phyloP scores from a whole-genome alignment of 2,797 vertebrate genomes.

The Acanthopagrus latus region DNA sequence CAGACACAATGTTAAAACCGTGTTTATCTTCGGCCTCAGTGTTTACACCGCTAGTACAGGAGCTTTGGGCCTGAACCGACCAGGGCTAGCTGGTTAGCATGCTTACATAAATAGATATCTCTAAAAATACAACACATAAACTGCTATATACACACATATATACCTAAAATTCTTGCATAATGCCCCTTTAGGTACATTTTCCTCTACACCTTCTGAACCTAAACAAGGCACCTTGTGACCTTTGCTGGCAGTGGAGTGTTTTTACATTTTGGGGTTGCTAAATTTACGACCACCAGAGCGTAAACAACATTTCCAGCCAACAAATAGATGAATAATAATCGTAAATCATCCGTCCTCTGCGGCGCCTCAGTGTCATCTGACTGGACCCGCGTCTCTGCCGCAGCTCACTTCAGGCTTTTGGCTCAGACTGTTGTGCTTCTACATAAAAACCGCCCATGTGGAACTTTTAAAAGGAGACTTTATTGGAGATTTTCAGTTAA shows the following conservation, averaged over 20 bases:
- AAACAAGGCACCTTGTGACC: neutral
- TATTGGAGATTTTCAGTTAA: slow-evolving; percentile 46
- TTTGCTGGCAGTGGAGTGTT: neutral
- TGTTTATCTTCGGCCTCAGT: too few species aligned
- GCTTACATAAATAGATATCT: too few species aligned
- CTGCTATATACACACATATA: too few species aligned
- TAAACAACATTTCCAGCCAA: neutral
- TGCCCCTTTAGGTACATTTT: too few species aligned
- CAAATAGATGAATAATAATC: neutral
- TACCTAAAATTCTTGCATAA: too few species aligned
- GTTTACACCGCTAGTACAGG: too few species aligned
- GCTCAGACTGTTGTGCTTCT: slow-evolving; percentile 11
- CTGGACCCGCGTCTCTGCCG: neutral
- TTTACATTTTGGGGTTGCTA: neutral
- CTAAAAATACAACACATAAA: too few species aligned
- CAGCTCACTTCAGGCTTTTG: slow-evolving; percentile 9
- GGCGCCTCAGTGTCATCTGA: neutral
- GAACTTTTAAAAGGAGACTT: slow-evolving; percentile 41
- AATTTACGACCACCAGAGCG: neutral
- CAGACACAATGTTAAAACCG: too few species aligned
- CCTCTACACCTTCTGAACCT: too few species aligned
- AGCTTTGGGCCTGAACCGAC: too few species aligned
- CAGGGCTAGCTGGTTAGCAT: too few species aligned
- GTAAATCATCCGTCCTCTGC: neutral
- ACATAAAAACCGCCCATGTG: slow-evolving; percentile 18